phyloP scores from a whole-genome alignment of 2,113 vertebrate genomes.

The Myotis yumanensis region DNA sequence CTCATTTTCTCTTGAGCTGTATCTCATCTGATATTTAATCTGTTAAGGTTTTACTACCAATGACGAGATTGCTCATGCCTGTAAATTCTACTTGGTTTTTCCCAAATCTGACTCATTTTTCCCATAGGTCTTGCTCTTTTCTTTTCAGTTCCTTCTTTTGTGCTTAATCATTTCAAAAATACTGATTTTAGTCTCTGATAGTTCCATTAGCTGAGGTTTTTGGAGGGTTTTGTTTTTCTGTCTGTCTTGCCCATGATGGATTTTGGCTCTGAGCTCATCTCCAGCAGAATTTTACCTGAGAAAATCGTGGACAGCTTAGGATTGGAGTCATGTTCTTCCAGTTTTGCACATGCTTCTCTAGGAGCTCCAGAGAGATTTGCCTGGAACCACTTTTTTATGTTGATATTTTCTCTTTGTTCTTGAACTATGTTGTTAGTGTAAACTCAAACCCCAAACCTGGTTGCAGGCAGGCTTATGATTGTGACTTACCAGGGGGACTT shows the following conservation, averaged over 20 bases:
- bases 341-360: fast-evolving
- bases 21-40: neutral
- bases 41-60: neutral
- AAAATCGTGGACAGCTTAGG: neutral
- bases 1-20: neutral
- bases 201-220: neutral
- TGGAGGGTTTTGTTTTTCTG: too few relatives aligned
- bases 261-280: fast-evolving
- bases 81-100: neutral
- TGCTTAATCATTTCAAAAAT: neutral
- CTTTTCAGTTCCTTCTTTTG: neutral
- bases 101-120: neutral
- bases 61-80: neutral
- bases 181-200: neutral
- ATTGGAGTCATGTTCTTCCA: fast-evolving
- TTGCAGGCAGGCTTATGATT: neutral
- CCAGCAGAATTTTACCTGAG: fast-evolving
- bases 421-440: neutral
- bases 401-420: neutral
- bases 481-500: neutral
- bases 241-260: fast-evolving
- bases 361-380: neutral
- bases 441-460: neutral
- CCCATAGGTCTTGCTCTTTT: neutral
- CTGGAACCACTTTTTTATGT: neutral